phyloP scores from a whole-genome alignment of 2,888 invertebrate species.

The Herminia tarsipennalis region DNA sequence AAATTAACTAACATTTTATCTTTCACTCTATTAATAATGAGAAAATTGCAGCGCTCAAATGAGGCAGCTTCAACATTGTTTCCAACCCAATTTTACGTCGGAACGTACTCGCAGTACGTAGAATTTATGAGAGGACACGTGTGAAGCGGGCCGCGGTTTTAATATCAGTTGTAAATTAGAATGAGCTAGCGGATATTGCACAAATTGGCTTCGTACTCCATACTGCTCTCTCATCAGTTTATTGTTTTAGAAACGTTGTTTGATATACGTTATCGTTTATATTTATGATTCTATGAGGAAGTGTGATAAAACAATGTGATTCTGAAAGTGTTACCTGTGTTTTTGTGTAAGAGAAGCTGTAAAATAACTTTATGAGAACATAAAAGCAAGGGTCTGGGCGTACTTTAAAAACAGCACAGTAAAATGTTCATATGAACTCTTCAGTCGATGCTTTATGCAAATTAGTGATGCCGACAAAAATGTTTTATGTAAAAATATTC shows the following conservation, averaged over 20 bases:
- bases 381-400: not conserved
- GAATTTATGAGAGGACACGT: constrained; percentile 62
- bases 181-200: constrained; percentile 49
- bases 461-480: too few species aligned
- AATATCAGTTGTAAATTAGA: constrained; percentile 74
- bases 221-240: constrained; percentile 32
- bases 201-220: constrained; percentile 44
- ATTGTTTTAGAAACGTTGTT: constrained; percentile 44
- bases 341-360: not conserved
- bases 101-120: constrained; percentile 26
- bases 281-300: constrained; percentile 12
- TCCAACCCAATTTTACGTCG: constrained; percentile 37
- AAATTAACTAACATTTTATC: constrained; percentile 22
- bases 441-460: too few species aligned
- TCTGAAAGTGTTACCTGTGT: constrained; percentile 3
- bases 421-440: too few species aligned
- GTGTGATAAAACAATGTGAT: constrained; percentile 4
- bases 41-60: constrained; percentile 38
- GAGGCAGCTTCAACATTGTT: constrained; percentile 41
- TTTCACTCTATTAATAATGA: constrained; percentile 38
- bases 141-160: constrained; percentile 67
- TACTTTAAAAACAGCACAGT: too few species aligned
- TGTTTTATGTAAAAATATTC: too few species aligned
- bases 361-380: not conserved
- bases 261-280: constrained; percentile 25